These are phyloP conservation scores for Micronisus gabar DNA, from an alignment of 2,113 vertebrate species.

Conservation along the genomic window DNA sequence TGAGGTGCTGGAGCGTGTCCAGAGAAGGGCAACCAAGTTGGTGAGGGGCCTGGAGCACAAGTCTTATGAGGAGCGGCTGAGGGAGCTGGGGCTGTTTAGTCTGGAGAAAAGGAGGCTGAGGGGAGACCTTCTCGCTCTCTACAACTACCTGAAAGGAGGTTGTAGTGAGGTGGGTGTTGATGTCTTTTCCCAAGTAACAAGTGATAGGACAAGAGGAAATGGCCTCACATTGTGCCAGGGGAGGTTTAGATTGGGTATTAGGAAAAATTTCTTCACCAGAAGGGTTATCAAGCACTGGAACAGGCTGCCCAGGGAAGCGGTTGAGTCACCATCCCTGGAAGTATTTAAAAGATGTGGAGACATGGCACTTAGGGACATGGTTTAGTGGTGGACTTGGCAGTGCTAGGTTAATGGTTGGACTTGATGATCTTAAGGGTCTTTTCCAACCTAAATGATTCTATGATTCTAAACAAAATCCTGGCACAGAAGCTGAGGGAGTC, in stretches of 20 bases:
- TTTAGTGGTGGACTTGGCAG: not conserved
- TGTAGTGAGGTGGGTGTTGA: rapidly evolving
- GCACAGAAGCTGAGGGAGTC: not conserved
- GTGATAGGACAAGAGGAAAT: not conserved
- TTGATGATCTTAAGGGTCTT: not conserved
- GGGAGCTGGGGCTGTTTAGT: not conserved
- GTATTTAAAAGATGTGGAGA: not conserved
- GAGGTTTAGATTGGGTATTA: no score
- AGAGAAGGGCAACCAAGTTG: not conserved
- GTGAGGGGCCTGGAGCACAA: no score
- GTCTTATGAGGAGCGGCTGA: rapidly evolving
- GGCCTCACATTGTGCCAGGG: no score
- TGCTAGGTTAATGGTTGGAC: not conserved
- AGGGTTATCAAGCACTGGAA: not conserved
- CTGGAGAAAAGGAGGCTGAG: not conserved
- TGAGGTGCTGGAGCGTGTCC: not conserved
- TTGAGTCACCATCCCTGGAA: not conserved
- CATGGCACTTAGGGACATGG: not conserved
- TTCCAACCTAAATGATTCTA: not conserved
- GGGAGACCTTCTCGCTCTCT: not conserved
- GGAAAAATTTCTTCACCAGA: no score
- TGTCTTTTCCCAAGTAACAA: not conserved
- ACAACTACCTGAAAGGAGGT: not conserved
- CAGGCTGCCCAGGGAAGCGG: not conserved
- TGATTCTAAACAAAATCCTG: not conserved